Percentiles rank a stretch among this genome's conserved stretches.
phyloP scores from a whole-genome alignment of 2,888 invertebrate species.

The Cosmorhoe ocellata region DNA sequence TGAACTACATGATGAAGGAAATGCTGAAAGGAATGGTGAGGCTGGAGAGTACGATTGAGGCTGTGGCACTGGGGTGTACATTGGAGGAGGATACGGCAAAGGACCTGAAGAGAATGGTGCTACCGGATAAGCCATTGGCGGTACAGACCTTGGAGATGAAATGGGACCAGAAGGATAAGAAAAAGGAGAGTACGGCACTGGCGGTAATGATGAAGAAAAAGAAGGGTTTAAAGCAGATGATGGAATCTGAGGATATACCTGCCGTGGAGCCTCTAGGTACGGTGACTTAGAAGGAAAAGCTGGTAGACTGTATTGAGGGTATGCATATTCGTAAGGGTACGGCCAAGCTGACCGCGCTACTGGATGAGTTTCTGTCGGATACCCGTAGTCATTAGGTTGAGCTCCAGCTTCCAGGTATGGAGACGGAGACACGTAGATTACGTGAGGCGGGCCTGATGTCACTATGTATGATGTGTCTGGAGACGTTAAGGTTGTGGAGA shows the following conservation, averaged over 20 bases:
- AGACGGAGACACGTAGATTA: slow-evolving; percentile 38
- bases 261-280: slow-evolving; percentile 30
- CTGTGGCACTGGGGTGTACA: slow-evolving; percentile 27
- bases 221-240: slow-evolving; percentile 11
- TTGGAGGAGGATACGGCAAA: slow-evolving; percentile 8
- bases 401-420: slow-evolving; percentile 34
- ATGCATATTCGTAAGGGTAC: slow-evolving; percentile 36
- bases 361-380: slow-evolving; percentile 33
- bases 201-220: slow-evolving; percentile 12
- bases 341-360: slow-evolving; percentile 35
- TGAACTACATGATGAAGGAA: background rate
- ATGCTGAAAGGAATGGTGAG: slow-evolving; percentile 25
- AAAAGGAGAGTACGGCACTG: slow-evolving; percentile 17
- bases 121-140: slow-evolving; percentile 3
- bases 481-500: slow-evolving; percentile 11
- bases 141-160: slow-evolving; percentile 1
- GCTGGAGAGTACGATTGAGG: slow-evolving; percentile 21
- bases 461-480: slow-evolving; percentile 53
- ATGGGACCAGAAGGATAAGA: slow-evolving; percentile 24
- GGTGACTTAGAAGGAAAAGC: slow-evolving; percentile 28
- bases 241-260: slow-evolving; percentile 30
- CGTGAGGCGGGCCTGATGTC: slow-evolving; percentile 38
- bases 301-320: slow-evolving; percentile 29
- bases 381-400: slow-evolving; percentile 38
- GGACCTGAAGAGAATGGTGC: slow-evolving; percentile 13